Evolutionary conservation across 2,888 invertebrate species (phyloP).

Genomic region (Drosophila robusta): DNA sequence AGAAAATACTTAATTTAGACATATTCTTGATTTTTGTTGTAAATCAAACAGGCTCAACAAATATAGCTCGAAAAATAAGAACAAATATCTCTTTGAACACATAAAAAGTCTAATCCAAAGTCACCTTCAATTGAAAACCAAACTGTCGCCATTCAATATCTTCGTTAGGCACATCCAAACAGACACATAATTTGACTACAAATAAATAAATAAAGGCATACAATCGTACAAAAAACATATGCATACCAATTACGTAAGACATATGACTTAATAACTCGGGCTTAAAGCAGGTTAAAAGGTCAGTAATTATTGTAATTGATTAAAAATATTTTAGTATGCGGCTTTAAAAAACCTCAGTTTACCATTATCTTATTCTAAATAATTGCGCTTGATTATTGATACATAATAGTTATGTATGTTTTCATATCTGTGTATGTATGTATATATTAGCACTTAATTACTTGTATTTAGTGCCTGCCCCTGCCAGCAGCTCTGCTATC

Average conservation of each 20-base stretch:
- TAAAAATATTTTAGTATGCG: slow-evolving; percentile 33
- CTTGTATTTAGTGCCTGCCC: slow-evolving; percentile 9
- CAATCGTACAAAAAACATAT: slow-evolving; percentile 1
- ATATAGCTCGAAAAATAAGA: slow-evolving; percentile 8
- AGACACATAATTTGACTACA: slow-evolving; percentile 3
- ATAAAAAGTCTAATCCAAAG: slow-evolving; percentile 12
- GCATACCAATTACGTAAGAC: not conserved
- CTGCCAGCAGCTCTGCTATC: slow-evolving; percentile 29
- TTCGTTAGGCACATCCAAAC: not conserved
- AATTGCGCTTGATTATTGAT: slow-evolving; percentile 50
- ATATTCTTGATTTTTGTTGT: slow-evolving; percentile 3
- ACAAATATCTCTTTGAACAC: slow-evolving; percentile 36
- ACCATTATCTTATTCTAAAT: slow-evolving; percentile 28
- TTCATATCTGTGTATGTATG: slow-evolving; percentile 8
- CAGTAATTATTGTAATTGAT: slow-evolving; percentile 12
- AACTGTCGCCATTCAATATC: too few relatives aligned
- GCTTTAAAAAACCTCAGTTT: slow-evolving; percentile 46
- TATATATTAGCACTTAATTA: slow-evolving; percentile 13
- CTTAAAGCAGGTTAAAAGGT: slow-evolving; percentile 16
- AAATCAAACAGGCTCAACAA: slow-evolving; percentile 17
- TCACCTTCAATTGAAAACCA: not conserved
- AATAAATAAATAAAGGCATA: slow-evolving; percentile 1
- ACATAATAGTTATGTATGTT: slow-evolving; percentile 21
- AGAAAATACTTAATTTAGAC: slow-evolving; percentile 44
- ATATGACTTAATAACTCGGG: slow-evolving; percentile 2